Evolutionary conservation across 2,113 vertebrate genomes (phyloP).

Genomic region (Nycticryphes semicollaris): DNA sequence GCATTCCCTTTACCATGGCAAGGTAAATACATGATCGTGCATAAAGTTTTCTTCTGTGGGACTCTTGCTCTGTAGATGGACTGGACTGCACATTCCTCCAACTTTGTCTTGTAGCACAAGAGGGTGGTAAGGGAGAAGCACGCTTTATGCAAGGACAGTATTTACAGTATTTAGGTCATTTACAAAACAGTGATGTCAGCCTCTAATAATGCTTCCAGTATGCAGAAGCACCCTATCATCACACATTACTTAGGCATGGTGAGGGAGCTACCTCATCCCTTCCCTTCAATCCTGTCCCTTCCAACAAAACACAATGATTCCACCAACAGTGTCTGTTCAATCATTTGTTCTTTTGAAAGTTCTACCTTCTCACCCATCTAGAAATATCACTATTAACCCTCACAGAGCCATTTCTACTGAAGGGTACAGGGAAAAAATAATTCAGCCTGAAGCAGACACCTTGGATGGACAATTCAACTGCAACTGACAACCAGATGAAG

Average conservation of each 20-base stretch:
- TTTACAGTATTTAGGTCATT: neutral
- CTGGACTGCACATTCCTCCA: neutral
- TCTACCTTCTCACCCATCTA: neutral
- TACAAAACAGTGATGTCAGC: neutral
- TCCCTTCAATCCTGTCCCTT: neutral
- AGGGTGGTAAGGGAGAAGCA: neutral
- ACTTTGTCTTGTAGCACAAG: neutral
- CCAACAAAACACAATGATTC: neutral
- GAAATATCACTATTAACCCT: neutral
- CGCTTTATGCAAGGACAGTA: neutral
- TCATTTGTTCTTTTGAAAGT: neutral
- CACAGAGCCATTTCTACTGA: neutral
- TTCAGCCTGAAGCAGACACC: neutral
- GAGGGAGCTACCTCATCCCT: neutral
- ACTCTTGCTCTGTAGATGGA: neutral
- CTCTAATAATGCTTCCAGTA: neutral
- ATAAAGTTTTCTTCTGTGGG: neutral
- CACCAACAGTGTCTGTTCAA: neutral
- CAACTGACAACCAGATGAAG: neutral
- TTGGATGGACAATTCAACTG: neutral
- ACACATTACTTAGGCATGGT: neutral
- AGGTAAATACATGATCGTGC: neutral
- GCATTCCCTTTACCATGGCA: neutral
- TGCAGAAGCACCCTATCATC: neutral
- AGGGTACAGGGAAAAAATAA: neutral